Evolutionary conservation across 2,797 vertebrate species (phyloP).

Genomic region (Manis javanica): DNA sequence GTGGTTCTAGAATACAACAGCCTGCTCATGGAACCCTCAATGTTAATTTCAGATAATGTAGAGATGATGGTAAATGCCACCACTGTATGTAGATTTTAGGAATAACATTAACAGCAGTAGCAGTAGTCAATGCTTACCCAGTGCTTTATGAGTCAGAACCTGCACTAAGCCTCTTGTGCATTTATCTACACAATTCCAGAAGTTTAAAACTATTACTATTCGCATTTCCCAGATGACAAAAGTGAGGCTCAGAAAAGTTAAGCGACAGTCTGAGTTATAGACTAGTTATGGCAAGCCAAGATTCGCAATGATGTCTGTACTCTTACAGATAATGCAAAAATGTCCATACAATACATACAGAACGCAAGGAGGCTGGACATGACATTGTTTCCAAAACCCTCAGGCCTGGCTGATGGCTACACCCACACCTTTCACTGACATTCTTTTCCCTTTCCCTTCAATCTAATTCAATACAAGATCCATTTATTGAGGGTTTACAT

Average conservation of each 20-base stretch:
- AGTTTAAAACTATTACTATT: neutral
- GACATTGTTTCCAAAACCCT: neutral
- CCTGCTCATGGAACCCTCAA: accelerated
- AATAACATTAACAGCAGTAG: neutral
- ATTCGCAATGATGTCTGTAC: accelerated
- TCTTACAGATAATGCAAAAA: neutral
- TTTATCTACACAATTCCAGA: neutral
- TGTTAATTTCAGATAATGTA: neutral
- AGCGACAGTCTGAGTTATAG: neutral
- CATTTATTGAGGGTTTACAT: neutral
- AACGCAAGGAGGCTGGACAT: neutral
- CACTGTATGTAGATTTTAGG: neutral
- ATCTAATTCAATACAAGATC: neutral
- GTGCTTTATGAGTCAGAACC: neutral
- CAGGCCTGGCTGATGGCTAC: neutral
- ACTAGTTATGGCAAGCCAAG: neutral
- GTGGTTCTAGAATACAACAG: accelerated
- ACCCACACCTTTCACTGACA: neutral
- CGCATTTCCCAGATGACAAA: neutral
- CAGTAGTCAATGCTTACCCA: accelerated
- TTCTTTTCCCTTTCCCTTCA: neutral
- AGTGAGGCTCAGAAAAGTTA: neutral
- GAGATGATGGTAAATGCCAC: neutral
- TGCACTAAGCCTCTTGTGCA: neutral
- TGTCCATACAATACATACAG: accelerated